Percentiles rank a stretch among this genome's conserved stretches.
Evolutionary conservation across 2,113 vertebrate genomes (phyloP).

Genomic region (Petrocephalus zakoni): DNA sequence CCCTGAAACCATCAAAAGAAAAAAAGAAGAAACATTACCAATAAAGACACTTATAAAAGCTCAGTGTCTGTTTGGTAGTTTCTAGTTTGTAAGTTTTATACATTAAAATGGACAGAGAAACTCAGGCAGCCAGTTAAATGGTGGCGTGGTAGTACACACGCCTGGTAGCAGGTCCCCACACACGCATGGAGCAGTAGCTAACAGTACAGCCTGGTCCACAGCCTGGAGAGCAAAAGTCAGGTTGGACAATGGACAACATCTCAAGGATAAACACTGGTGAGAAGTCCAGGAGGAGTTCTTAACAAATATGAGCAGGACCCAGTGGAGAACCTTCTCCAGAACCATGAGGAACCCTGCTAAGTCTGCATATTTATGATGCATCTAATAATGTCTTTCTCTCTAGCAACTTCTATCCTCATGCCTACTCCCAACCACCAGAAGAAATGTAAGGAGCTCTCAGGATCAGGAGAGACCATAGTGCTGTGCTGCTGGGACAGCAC

Average conservation of each 20-base stretch:
- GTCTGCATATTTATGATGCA: background rate
- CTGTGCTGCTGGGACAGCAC: background rate
- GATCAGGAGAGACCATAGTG: background rate
- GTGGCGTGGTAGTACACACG: background rate
- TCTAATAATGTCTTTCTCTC: background rate
- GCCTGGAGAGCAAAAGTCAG: background rate
- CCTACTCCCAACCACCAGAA: background rate
- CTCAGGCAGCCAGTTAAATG: background rate
- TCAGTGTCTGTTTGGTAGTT: background rate
- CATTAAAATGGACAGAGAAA: background rate
- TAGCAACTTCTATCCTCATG: background rate
- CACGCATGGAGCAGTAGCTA: background rate
- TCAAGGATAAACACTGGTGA: background rate
- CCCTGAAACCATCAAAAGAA: slow-evolving; percentile 59
- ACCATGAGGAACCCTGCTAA: background rate
- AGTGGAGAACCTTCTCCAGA: background rate
- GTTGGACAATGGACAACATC: background rate
- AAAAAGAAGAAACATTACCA: background rate
- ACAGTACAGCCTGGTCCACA: background rate
- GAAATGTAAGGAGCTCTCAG: background rate
- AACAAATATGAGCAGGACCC: background rate
- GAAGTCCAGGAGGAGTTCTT: background rate
- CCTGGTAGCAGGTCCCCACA: background rate
- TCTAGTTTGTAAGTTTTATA: background rate
- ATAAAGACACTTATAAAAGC: background rate